Conservation (phyloP, 2,888 invertebrate species). For the Synanthedon formicaeformis region DNA sequence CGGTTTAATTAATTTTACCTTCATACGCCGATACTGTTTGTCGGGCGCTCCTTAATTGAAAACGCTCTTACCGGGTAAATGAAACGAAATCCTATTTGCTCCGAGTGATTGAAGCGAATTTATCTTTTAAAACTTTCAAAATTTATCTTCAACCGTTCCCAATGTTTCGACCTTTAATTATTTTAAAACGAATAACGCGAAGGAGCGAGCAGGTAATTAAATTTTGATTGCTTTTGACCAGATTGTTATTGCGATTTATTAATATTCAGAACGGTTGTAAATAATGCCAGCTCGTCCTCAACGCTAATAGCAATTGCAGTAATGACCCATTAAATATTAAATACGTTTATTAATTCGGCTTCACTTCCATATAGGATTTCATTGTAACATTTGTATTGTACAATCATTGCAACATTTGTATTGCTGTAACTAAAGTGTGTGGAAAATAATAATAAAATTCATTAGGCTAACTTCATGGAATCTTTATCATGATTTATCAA, state of each 20-base stretch:
- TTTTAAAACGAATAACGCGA: slow-evolving; percentile 29
- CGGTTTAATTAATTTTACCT: slow-evolving; percentile 69
- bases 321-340: slow-evolving; percentile 55
- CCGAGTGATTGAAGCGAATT: slow-evolving; percentile 65
- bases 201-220: slow-evolving; percentile 51
- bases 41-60: slow-evolving; percentile 66
- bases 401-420: not conserved
- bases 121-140: slow-evolving; percentile 64
- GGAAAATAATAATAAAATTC: not conserved
- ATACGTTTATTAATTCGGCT: slow-evolving; percentile 30
- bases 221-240: slow-evolving; percentile 53
- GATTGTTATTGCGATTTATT: slow-evolving; percentile 56
- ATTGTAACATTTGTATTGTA: not conserved
- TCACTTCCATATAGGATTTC: not conserved
- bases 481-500: too few species aligned
- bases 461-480: not conserved
- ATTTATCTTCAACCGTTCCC: slow-evolving; percentile 54
- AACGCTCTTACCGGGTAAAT: slow-evolving; percentile 66
- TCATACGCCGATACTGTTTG: slow-evolving; percentile 69
- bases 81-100: slow-evolving; percentile 68
- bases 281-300: slow-evolving; percentile 37
- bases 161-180: slow-evolving; percentile 35
- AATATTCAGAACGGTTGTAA: slow-evolving; percentile 48
- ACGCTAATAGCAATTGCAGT: slow-evolving; percentile 49
- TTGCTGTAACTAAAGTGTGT: not conserved